These are phyloP conservation scores for Apostichopus parvimensis DNA, from an alignment of 35 echinoderm and acorn worm genomes.

Conservation along the genomic window DNA sequence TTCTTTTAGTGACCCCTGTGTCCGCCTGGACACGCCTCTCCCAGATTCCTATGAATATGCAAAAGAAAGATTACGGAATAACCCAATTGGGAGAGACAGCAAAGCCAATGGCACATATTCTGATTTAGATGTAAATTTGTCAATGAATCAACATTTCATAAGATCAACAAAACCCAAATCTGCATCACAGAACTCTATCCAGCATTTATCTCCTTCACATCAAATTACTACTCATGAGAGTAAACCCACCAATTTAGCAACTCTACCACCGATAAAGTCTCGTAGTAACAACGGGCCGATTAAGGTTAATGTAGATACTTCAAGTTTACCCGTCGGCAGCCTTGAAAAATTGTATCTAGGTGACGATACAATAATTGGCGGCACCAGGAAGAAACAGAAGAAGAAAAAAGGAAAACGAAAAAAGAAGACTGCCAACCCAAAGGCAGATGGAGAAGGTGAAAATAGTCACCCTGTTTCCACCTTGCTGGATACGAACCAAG, in stretches of 20 bases:
- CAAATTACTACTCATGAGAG: not conserved
- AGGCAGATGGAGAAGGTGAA: not conserved
- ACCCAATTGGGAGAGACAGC: not conserved
- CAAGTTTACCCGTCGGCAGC: conserved; percentile 28
- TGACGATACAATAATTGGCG: conserved; percentile 43
- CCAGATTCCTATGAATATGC: conserved; percentile 50
- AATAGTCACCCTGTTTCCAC: not conserved
- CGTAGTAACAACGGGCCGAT: conserved; percentile 43
- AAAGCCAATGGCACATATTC: not conserved
- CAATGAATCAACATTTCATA: not conserved
- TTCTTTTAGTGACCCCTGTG: conserved; percentile 44
- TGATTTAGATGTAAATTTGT: conserved; percentile 17
- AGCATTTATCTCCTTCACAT: not conserved
- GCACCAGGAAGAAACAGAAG: conserved; percentile 38
- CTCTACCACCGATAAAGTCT: conserved; percentile 24
- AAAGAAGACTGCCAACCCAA: not conserved
- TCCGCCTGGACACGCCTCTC: conserved; percentile 2
- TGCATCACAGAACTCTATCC: not conserved
- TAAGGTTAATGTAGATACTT: conserved; percentile 16
- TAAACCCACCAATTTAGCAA: conserved; percentile 24
- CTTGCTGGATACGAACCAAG: not conserved
- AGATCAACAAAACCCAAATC: not conserved
- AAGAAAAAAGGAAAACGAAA: conserved; percentile 6
- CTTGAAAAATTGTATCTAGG: conserved; percentile 45
- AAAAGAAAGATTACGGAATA: conserved; percentile 37